These are phyloP conservation scores for Otis tarda DNA, from an alignment of 2,113 vertebrate genomes.

Conservation along the genomic window DNA sequence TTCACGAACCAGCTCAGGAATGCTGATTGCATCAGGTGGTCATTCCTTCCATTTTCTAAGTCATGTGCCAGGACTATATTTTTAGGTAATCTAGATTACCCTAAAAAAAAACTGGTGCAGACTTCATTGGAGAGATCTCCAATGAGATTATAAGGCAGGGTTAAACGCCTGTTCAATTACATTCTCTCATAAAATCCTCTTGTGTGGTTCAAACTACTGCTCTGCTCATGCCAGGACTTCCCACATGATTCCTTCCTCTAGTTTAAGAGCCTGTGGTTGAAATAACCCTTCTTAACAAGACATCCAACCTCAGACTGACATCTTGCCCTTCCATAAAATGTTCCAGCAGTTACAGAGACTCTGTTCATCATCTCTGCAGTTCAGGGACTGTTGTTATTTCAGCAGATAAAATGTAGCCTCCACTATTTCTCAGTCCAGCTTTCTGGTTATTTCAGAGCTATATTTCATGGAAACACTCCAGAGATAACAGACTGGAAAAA, in stretches of 20 bases:
- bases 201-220: background rate
- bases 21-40: background rate
- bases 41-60: background rate
- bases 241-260: background rate
- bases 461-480: background rate
- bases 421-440: background rate
- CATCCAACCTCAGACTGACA: background rate
- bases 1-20: background rate
- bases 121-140: background rate
- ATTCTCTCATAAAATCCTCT: background rate
- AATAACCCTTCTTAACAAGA: background rate
- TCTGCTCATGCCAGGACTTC: background rate
- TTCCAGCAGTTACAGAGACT: background rate
- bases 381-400: background rate
- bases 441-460: background rate
- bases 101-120: background rate
- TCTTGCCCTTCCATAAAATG: background rate
- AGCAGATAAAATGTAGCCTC: background rate
- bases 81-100: background rate
- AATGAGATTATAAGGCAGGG: background rate
- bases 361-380: background rate
- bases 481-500: background rate
- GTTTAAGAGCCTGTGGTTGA: background rate
- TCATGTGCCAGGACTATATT: background rate
- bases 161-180: conserved; percentile 1